Percentiles rank a stretch among this genome's conserved stretches.
Evolutionary conservation across 2,113 vertebrate genomes (phyloP).

Genomic region (Brienomyrus longianalis): DNA sequence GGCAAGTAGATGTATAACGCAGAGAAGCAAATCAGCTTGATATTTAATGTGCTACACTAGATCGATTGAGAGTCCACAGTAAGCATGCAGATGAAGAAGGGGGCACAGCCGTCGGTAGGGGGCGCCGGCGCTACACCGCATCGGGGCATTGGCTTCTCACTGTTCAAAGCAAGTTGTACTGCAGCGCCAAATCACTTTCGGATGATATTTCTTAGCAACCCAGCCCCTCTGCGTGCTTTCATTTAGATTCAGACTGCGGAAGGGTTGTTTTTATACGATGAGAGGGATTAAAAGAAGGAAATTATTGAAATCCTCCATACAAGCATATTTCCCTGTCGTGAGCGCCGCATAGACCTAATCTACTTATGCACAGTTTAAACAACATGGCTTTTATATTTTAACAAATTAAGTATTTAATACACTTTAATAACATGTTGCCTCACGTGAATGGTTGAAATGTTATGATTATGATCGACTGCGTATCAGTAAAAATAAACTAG

Average conservation of each 20-base stretch:
- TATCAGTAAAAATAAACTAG: not conserved
- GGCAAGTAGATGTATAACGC: not conserved
- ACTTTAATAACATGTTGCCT: not conserved
- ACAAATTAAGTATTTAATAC: slow-evolving; percentile 1
- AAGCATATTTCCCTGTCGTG: not conserved
- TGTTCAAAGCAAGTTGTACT: not conserved
- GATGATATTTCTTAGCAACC: not conserved
- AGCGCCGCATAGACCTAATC: not conserved
- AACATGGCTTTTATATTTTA: not conserved
- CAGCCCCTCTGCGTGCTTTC: not conserved
- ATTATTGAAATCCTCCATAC: slow-evolving; percentile 9
- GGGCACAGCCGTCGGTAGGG: slow-evolving; percentile 44
- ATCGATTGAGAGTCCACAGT: not conserved
- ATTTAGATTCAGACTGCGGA: slow-evolving; percentile 4
- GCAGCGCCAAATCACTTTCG: not conserved
- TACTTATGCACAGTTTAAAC: not conserved
- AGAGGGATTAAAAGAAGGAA: slow-evolving; percentile 12
- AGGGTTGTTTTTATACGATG: not conserved
- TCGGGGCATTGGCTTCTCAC: not conserved
- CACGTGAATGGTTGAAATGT: not conserved
- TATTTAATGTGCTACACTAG: not conserved
- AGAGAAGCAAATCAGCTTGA: not conserved
- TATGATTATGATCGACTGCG: not conserved
- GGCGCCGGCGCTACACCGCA: slow-evolving; percentile 49
- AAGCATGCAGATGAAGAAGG: not conserved